Evolutionary conservation across 2,888 invertebrate species (phyloP).

Genomic region (Stramonita haemastoma): DNA sequence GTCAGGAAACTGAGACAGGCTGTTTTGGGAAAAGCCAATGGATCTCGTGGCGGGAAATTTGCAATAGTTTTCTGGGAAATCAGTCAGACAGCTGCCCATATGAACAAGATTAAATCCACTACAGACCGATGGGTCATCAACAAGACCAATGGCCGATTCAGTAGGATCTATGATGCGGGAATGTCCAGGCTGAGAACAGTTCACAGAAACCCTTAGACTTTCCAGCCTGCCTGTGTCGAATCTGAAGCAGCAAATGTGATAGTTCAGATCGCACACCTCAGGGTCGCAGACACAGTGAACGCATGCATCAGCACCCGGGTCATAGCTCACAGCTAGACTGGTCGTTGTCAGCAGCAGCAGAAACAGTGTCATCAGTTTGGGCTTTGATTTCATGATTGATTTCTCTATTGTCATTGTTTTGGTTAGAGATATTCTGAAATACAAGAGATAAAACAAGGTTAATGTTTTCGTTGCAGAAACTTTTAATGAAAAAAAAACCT

Average conservation of each 20-base stretch:
- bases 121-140: neutral
- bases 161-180: neutral
- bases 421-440: no score
- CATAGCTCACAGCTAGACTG: no score
- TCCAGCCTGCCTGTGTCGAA: neutral
- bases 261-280: no score
- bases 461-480: no score
- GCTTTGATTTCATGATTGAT: no score
- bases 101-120: neutral
- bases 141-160: neutral
- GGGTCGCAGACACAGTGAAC: no score
- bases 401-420: no score
- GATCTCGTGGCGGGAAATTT: neutral
- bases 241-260: neutral
- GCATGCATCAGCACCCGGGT: no score
- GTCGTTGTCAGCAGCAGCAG: no score
- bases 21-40: neutral
- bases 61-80: constrained; percentile 5
- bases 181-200: constrained; percentile 7
- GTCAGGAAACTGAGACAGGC: constrained; percentile 5
- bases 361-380: no score
- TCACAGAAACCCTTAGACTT: neutral
- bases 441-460: no score
- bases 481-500: no score
- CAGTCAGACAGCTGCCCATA: constrained; percentile 27